Evolutionary conservation across 53 echinoderm and acorn worm species (phyloP), one percentile per base, ranked within the genome.

Genomic region (Echinarachnius parma): DNA sequence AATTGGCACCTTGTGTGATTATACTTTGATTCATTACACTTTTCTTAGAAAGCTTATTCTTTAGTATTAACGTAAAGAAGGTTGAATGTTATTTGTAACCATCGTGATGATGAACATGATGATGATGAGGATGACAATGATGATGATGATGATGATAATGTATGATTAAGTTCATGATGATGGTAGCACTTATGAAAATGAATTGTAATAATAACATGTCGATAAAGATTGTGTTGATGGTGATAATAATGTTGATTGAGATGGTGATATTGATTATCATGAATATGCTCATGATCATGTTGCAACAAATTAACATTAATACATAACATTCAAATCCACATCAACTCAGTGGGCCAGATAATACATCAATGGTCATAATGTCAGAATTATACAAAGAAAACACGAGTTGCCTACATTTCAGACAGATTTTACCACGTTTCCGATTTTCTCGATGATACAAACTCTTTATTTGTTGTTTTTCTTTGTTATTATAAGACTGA

Each of bases 151-250:
- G 53, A 52, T 53, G 71, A 47, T 14, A n/a, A 46, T 28, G 64
- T 44, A 54, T 34, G 55, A 37, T 71, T 31, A 34, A 53, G 53
- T 19, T 71, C 32, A 54, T 53, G 37, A 54, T 71, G 54, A 71
- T 71, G 55, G 13, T 53, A 15, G 3, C 34, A 16, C 30, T 53
- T 24, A 34, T 32, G 71, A 34, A 35, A 25, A 19, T 63, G 63
- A 26, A n/a, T n/a, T 63, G 28, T 13, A 3, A 2, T 5, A 34
- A 7, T 31, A 20, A 31, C 31, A n/a, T 63, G n/a, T 14, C 18
- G 47, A 64, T 53, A 39, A 31, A 24, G 25, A 34, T 52, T 50
- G 20, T 34, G 13, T 31, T 31, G 53, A 50, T 71, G 54, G 28
- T 70, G 21, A 53, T 21, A 5, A 8, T 35, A 13, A 33, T 60